Conservation (phyloP, 2,888 invertebrate species). For the Lissonota sp. region DNA sequence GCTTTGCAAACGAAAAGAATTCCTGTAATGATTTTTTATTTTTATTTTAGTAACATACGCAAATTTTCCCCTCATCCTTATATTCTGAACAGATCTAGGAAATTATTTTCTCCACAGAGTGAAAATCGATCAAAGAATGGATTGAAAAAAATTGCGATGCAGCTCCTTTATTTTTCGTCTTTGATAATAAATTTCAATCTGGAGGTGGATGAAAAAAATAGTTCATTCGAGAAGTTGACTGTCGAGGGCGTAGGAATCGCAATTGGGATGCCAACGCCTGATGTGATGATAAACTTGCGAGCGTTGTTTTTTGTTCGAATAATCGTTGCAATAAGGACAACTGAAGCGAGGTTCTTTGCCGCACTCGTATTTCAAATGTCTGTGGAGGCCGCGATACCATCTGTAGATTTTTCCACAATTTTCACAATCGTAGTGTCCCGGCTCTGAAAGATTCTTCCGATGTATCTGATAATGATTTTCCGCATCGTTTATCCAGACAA, state of each 20-base stretch:
- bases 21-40: no score
- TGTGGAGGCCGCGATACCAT: conserved; percentile 48
- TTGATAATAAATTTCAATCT: no score
- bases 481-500: neutral
- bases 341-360: conserved; percentile 77
- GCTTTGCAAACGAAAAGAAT: no score
- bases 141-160: no score
- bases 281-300: conserved; percentile 77
- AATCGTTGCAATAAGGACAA: conserved; percentile 78
- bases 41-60: no score
- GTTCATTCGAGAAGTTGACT: conserved; percentile 19
- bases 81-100: no score
- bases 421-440: conserved; percentile 72
- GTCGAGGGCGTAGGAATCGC: conserved; percentile 74
- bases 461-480: neutral
- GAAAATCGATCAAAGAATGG: no score
- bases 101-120: no score
- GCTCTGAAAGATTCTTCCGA: neutral
- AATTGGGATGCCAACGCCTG: conserved; percentile 69
- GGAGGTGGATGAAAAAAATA: no score
- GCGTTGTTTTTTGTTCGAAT: conserved; percentile 74
- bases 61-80: no score
- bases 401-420: conserved; percentile 57
- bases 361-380: conserved; percentile 75
- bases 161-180: no score